These are phyloP conservation scores for Melinaea marsaeus DNA, from an alignment of 2,888 invertebrate genomes.

Conservation along the genomic window DNA sequence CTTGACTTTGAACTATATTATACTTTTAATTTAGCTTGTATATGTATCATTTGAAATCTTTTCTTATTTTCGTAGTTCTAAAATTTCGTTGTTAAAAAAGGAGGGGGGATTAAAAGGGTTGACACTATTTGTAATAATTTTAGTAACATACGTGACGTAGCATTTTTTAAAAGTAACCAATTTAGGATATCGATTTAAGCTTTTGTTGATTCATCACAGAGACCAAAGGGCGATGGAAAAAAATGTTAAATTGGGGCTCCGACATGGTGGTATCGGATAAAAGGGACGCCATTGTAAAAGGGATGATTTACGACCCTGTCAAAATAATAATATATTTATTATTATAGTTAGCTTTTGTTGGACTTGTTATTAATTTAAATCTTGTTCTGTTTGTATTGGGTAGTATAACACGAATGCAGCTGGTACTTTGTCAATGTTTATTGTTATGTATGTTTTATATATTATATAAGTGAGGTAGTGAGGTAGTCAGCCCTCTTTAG, in stretches of 20 bases:
- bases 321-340: slow-evolving; percentile 18
- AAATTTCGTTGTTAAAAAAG: too few relatives aligned
- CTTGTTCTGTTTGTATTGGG: slow-evolving; percentile 2
- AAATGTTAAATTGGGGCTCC: slow-evolving; percentile 47
- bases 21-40: too few relatives aligned
- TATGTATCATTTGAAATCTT: too few relatives aligned
- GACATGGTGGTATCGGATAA: slow-evolving; percentile 54
- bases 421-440: not conserved
- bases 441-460: not conserved
- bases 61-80: too few relatives aligned
- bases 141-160: not conserved
- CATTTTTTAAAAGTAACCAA: slow-evolving; percentile 2
- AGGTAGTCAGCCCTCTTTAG: not conserved
- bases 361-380: not conserved
- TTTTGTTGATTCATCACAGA: slow-evolving; percentile 27
- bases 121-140: not conserved
- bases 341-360: not conserved
- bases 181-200: slow-evolving; percentile 23
- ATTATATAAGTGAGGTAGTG: not conserved
- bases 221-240: slow-evolving; percentile 34
- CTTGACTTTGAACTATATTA: too few relatives aligned
- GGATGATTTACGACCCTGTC: slow-evolving; percentile 67
- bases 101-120: too few relatives aligned
- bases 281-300: slow-evolving; percentile 58
- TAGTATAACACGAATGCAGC: not conserved